Evolutionary conservation across 2,797 vertebrate species (phyloP), one percentile per base, ranked within the genome.

Genomic region (Furcifer pardalis): DNA sequence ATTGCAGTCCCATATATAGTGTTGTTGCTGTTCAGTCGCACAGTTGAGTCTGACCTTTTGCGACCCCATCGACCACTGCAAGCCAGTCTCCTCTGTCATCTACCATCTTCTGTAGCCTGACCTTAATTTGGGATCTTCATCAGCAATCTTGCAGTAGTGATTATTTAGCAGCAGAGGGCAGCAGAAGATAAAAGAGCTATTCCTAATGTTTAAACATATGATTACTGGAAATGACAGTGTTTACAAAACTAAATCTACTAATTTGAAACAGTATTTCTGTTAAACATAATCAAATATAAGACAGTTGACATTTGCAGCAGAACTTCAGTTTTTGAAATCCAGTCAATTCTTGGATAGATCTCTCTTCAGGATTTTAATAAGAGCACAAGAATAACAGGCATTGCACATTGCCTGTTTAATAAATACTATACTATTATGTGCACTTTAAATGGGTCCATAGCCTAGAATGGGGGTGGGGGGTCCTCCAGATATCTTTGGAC

Each of bases 111-210:
- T n/a, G n/a, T n/a, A n/a, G n/a, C n/a, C 32, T 66, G 32, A 32
- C 32, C 65, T 6, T 21, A 17, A 15, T 9, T 17, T 37, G 23
- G 7, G 52, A 56, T 46, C 23, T 42, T 5, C 65, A 76, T 5
- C 81, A 21, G 44, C 17, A 72, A 87, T 73, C 7, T 23, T 73
- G 35, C 9, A 62, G 60, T 56, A 10, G 17, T 66, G 59, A 19
- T 59, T 49, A 79, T 5, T 42, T 0, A 79, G 86, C 94, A 91
- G 89, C 66, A 87, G 93, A 69, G 91, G 92, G 91, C 91, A 95
- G 94, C 92, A 95, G 87, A 94, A 84, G 63, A 94, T 85, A 81
- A 65, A 32, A 5, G 7, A 87, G 79, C 1, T 73, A 85, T 84
- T 42, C 10, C 21, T 68, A 2, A 7, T 5, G 3, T 15, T 3